Evolutionary conservation across 2,797 vertebrate genomes (phyloP).

Genomic region (Sebastes trivittatus): DNA sequence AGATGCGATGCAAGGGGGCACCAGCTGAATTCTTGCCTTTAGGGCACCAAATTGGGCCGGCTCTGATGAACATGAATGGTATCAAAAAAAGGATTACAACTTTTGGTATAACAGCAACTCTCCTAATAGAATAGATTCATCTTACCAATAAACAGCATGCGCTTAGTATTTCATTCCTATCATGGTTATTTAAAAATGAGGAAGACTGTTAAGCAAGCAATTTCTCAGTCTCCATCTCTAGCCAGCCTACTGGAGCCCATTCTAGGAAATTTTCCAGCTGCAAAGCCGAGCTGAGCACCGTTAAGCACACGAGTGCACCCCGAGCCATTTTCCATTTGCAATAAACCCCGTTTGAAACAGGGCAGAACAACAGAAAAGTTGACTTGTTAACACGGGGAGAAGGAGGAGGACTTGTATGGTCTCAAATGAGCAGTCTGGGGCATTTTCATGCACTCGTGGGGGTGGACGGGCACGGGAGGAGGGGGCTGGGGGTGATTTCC

Average conservation of each 20-base stretch:
- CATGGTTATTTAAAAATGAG: constrained; percentile 34
- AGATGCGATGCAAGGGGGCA: too few relatives aligned
- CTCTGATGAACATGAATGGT: neutral
- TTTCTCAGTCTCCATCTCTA: constrained; percentile 36
- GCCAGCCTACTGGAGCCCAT: constrained; percentile 43
- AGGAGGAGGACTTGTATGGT: constrained; percentile 77
- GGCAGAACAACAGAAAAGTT: constrained; percentile 75
- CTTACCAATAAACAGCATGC: neutral
- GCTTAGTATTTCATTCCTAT: neutral
- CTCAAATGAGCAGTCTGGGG: constrained; percentile 83
- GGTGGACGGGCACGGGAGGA: constrained; percentile 15
- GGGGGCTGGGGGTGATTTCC: constrained; percentile 70
- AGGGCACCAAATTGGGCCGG: too few relatives aligned
- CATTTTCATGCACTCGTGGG: constrained; percentile 72
- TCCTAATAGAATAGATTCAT: neutral
- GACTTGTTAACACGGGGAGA: constrained; percentile 75
- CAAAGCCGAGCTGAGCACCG: constrained; percentile 64
- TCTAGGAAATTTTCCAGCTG: constrained; percentile 68
- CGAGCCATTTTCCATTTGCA: constrained; percentile 71
- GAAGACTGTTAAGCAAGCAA: constrained; percentile 19
- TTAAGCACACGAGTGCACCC: constrained; percentile 62
- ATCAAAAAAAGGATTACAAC: neutral
- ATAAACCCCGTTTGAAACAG: constrained; percentile 71
- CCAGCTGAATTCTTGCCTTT: too few relatives aligned
- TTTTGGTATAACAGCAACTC: neutral